A percentile compares a stretch with the other conserved stretches of the same genome.
These are phyloP conservation scores for Bungarus multicinctus DNA, from an alignment of 2,113 vertebrate genomes.

Conservation along the genomic window DNA sequence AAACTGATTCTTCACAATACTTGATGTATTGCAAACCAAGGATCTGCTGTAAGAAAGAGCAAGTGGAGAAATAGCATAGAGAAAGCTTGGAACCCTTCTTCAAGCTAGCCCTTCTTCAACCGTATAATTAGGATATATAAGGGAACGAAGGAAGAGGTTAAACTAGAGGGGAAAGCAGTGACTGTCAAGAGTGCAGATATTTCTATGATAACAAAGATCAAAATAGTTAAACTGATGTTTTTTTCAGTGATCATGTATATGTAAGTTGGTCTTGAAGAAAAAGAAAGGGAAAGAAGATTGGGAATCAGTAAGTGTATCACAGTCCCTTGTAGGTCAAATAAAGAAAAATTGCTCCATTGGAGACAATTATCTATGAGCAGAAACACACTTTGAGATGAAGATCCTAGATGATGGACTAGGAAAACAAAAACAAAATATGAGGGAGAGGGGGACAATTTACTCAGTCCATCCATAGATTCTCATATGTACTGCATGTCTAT, in stretches of 20 bases:
- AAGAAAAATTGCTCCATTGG: not conserved
- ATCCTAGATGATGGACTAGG: not conserved
- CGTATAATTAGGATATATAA: too few species aligned
- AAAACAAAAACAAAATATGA: not conserved
- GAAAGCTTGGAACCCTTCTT: not conserved
- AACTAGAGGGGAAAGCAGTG: too few species aligned
- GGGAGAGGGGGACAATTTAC: not conserved
- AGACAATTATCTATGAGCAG: not conserved
- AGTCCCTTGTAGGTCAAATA: not conserved
- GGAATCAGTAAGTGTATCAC: not conserved
- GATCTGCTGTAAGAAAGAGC: not conserved
- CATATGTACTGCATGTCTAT: not conserved
- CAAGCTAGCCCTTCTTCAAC: not conserved
- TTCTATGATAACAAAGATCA: too few species aligned
- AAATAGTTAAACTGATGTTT: not conserved
- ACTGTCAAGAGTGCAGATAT: too few species aligned
- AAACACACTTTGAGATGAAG: not conserved
- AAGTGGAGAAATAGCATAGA: not conserved
- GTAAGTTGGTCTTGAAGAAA: not conserved
- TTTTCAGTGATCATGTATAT: not conserved
- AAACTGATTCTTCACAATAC: not conserved
- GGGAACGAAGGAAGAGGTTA: too few species aligned
- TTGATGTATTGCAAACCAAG: not conserved
- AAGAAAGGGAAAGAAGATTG: not conserved
- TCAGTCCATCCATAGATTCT: not conserved